A percentile compares a stretch with the other conserved stretches of the same genome.
These are phyloP conservation scores for Drosophila austrosaltans DNA, from an alignment of 2,888 invertebrate genomes.

Conservation along the genomic window DNA sequence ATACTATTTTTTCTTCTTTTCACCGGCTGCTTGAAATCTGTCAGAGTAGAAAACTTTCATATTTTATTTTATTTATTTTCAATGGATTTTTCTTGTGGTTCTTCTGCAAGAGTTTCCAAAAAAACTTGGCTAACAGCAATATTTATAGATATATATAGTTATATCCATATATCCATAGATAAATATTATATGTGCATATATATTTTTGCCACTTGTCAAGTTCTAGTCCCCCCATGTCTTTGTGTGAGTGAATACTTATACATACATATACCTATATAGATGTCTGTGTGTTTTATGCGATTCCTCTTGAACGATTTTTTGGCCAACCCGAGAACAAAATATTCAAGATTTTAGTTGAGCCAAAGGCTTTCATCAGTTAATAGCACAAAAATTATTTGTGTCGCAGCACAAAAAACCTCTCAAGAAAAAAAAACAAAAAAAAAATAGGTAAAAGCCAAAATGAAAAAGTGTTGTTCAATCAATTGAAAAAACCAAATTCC, in stretches of 20 bases:
- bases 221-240: conserved; percentile 14
- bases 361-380: conserved; percentile 78
- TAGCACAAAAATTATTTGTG: conserved; percentile 51
- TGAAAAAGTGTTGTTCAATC: neutral
- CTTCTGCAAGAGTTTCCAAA: conserved; percentile 42
- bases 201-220: conserved; percentile 50
- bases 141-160: conserved; percentile 10
- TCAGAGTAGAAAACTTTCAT: conserved; percentile 51
- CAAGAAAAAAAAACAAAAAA: conserved; percentile 40
- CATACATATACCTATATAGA: neutral
- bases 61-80: conserved; percentile 79
- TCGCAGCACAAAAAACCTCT: conserved; percentile 32
- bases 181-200: conserved; percentile 1
- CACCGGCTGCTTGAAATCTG: conserved; percentile 69
- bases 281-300: conserved; percentile 37
- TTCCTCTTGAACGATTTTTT: conserved; percentile 63
- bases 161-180: conserved; percentile 22
- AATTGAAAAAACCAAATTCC: conserved; percentile 22
- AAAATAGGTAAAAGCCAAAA: conserved; percentile 19
- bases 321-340: conserved; percentile 47
- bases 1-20: conserved; percentile 56
- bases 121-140: conserved; percentile 37
- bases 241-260: conserved; percentile 13
- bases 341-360: conserved; percentile 73
- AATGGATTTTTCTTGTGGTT: conserved; percentile 45